These are phyloP conservation scores for Sternotherus odoratus DNA, from an alignment of 2,797 vertebrate genomes.

Conservation along the genomic window DNA sequence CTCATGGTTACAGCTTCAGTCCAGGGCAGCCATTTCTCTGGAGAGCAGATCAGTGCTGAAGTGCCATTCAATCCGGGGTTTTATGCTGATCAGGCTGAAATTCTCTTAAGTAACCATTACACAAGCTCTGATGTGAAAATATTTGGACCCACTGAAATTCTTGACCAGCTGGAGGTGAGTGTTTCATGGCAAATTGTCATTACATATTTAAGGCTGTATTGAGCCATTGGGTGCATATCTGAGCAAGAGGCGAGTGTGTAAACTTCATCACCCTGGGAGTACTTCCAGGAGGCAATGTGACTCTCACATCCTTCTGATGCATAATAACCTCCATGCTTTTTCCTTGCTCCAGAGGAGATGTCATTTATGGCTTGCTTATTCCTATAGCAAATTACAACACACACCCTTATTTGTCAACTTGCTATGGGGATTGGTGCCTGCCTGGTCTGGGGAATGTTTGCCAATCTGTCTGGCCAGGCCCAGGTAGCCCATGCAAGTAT, in stretches of 20 bases:
- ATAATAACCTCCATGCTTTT: neutral
- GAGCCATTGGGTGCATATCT: neutral
- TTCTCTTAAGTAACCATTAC: conserved; percentile 89
- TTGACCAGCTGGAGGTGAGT: conserved; percentile 89
- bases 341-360: neutral
- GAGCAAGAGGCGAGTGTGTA: neutral
- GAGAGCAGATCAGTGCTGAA: conserved; percentile 79
- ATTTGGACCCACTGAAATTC: conserved; percentile 84
- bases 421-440: neutral
- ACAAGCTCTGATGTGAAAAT: conserved; percentile 87
- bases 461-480: neutral
- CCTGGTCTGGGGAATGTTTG: neutral
- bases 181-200: fast-evolving
- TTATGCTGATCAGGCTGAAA: conserved; percentile 88
- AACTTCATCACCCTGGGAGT: fast-evolving
- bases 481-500: neutral
- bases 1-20: conserved; percentile 86
- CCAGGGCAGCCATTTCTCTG: conserved; percentile 67
- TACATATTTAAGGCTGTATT: neutral
- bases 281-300: neutral
- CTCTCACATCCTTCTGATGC: neutral
- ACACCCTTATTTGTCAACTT: neutral
- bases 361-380: neutral
- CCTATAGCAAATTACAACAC: neutral
- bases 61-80: conserved; percentile 90